Conservation (phyloP, 2,113 vertebrate species). For the Herpetotheres cachinnans region DNA sequence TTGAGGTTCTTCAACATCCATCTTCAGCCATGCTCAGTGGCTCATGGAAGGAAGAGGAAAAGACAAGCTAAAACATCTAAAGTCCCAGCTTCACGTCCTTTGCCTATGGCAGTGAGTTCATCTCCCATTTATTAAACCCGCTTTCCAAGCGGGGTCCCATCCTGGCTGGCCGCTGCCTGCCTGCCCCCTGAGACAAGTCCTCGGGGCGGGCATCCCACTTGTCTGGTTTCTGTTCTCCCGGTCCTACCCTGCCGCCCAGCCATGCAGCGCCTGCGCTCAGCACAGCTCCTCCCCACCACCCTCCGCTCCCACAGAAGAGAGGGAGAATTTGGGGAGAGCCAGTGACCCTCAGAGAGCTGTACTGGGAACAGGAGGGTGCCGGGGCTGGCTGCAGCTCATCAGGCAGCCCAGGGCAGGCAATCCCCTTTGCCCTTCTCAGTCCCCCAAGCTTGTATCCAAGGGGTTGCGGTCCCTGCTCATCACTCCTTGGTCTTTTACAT, state of each 20-base stretch:
- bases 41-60: not conserved
- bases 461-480: not conserved
- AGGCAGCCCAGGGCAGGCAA: not conserved
- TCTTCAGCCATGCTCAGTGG: fast-evolving
- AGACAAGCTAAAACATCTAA: not conserved
- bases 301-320: not conserved
- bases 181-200: not conserved
- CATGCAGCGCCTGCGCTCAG: too few relatives aligned
- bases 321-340: not conserved
- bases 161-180: not conserved
- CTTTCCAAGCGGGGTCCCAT: not conserved
- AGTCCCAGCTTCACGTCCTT: not conserved
- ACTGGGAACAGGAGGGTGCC: not conserved
- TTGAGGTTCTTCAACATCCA: not conserved
- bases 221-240: not conserved
- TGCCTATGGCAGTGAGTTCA: not conserved
- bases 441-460: fast-evolving
- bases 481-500: not conserved
- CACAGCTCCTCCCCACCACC: not conserved
- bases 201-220: not conserved
- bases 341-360: not conserved
- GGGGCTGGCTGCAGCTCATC: not conserved
- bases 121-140: not conserved
- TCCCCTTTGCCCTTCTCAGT: not conserved
- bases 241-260: not conserved